Evolutionary conservation across 2,797 vertebrate species (phyloP).

Genomic region (Natrix natrix): DNA sequence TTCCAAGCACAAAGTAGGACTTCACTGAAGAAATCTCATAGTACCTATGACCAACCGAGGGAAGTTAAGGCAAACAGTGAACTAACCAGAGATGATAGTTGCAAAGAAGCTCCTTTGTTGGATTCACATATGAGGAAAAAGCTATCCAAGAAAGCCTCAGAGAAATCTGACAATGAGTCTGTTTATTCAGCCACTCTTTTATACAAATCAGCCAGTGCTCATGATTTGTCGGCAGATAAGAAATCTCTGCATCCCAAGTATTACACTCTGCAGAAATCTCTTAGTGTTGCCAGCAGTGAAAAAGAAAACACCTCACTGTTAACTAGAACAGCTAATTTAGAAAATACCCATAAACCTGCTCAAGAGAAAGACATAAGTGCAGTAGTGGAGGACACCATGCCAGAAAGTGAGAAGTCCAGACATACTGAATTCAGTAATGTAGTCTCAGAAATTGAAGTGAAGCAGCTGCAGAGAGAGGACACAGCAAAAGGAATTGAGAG

Average conservation of each 20-base stretch:
- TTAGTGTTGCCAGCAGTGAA: slow-evolving; percentile 71
- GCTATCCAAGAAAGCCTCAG: slow-evolving; percentile 55
- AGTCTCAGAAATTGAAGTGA: neutral
- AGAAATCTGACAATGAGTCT: slow-evolving; percentile 76
- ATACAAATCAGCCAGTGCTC: slow-evolving; percentile 89
- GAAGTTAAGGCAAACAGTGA: slow-evolving; percentile 42
- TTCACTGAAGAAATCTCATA: slow-evolving; percentile 74
- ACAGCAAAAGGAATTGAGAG: slow-evolving; percentile 60
- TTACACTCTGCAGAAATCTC: slow-evolving; percentile 84
- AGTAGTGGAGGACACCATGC: slow-evolving; percentile 16
- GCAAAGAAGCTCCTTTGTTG: slow-evolving; percentile 56
- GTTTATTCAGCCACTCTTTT: slow-evolving; percentile 76
- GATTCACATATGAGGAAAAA: slow-evolving; percentile 72
- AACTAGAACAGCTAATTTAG: slow-evolving; percentile 66
- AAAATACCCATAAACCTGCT: slow-evolving; percentile 59
- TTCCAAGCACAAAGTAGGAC: slow-evolving; percentile 63
- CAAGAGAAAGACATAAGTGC: slow-evolving; percentile 42
- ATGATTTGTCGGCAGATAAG: slow-evolving; percentile 80
- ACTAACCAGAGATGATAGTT: slow-evolving; percentile 17
- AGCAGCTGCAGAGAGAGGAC: neutral
- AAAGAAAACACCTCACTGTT: slow-evolving; percentile 66
- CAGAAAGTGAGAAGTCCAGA: fast-evolving
- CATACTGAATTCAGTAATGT: fast-evolving
- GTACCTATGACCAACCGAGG: slow-evolving; percentile 69
- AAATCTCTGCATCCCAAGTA: slow-evolving; percentile 73